phyloP scores from a whole-genome alignment of 2,113 vertebrate species.

The Passer montanus region DNA sequence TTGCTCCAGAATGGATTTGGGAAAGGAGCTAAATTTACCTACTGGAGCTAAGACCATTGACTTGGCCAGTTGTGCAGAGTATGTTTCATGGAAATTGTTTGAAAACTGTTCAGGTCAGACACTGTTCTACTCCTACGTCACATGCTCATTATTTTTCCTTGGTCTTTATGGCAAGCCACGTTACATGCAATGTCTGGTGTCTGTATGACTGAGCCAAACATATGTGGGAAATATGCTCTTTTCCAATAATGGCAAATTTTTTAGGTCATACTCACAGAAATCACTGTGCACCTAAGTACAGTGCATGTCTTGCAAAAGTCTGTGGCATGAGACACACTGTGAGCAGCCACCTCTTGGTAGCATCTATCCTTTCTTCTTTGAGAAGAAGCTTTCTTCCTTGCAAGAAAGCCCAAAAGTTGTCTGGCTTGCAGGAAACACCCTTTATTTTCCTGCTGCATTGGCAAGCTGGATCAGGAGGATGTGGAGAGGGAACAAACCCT shows the following conservation, averaged over 20 bases:
- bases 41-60: neutral
- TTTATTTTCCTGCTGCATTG: neutral
- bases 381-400: neutral
- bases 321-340: neutral
- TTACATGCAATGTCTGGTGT: neutral
- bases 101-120: neutral
- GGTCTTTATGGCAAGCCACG: neutral
- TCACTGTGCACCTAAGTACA: neutral
- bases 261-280: neutral
- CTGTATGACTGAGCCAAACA: neutral
- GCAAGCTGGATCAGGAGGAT: neutral
- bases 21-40: constrained; percentile 4
- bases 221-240: neutral
- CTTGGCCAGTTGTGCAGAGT: neutral
- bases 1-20: neutral
- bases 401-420: neutral
- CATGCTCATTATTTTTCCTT: neutral
- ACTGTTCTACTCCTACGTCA: neutral
- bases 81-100: neutral
- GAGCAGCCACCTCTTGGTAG: neutral
- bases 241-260: neutral
- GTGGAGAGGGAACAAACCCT: neutral
- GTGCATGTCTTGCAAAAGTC: neutral
- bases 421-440: neutral
- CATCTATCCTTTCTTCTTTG: neutral